Evolutionary conservation across 2,888 invertebrate genomes (phyloP), one percentile per base, ranked within the genome.

Genomic region (Hydriomena furcata): DNA sequence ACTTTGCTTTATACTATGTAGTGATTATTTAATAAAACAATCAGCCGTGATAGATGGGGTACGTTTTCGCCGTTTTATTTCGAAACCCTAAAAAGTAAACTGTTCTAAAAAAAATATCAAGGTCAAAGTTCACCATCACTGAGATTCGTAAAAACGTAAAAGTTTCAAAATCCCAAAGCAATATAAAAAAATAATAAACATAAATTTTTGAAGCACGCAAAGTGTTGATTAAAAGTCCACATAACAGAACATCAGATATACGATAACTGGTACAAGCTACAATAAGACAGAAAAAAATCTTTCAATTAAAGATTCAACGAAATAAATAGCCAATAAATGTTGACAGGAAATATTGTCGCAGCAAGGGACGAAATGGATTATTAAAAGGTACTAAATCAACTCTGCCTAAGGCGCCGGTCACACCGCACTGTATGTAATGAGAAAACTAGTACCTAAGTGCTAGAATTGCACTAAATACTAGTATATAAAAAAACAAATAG

Each of bases 311-410:
- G 59, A 57, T 60, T 48, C 41, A 47, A 67, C 70, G 74, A 76
- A 75, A 76, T 76, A 73, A 64, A 63, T 60, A 60, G 38, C 42
- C 61, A 63, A 74, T 67, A 68, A 66, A 69, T 61, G 66, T 68
- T 66, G 67, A 70, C 65, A 54, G 65, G 60, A 68, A 71, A 79
- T 70, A 78, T 69, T 81, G 80, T 82, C 79, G 68, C 80, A 79
- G 76, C 77, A 73, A 71, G 79, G 66, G 67, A 60, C 61, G 58
- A 67, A 68, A 51, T 71, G 75, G 64, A 68, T 73, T 74, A 81
- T 82, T 80, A 81, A 82, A 82, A 76, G 73, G 71, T 71, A 60
- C 68, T 80, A 71, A 65, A 79, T 82, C 75, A 81, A 55, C 49
- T 23, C n/a, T 11, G 13, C 11, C 27, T n/a, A 2, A 28, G 27